A percentile compares a stretch with the other conserved stretches of the same genome.
phyloP scores from a whole-genome alignment of 2,113 vertebrate genomes.

The Mandrillus leucophaeus region DNA sequence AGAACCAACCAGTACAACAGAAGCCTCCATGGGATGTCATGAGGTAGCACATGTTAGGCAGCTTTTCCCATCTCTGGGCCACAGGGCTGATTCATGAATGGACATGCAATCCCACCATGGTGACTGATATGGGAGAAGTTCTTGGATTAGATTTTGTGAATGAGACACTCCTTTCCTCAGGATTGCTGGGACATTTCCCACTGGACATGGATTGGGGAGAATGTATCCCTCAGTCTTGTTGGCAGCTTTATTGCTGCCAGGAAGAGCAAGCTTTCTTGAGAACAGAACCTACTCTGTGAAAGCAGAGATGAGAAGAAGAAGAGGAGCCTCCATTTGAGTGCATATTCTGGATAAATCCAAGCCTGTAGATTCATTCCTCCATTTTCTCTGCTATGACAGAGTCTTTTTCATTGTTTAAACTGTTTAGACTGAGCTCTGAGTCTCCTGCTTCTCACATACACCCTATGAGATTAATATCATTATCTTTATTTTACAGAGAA shows the following conservation, averaged over 20 bases:
- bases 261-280: background rate
- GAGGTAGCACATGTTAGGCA: background rate
- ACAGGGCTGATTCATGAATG: background rate
- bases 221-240: background rate
- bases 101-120: background rate
- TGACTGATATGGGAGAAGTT: background rate
- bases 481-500: background rate
- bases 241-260: background rate
- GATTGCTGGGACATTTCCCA: background rate
- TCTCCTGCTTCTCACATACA: background rate
- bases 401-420: background rate
- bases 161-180: background rate
- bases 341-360: background rate
- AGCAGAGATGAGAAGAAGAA: background rate
- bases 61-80: background rate
- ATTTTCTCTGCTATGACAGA: background rate
- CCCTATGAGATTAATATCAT: background rate
- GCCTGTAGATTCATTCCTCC: background rate
- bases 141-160: background rate
- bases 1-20: background rate
- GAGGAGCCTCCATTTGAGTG: too few species aligned
- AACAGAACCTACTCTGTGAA: background rate
- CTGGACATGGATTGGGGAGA: background rate
- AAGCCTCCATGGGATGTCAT: too few species aligned
- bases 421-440: background rate